Evolutionary conservation across 1,140 invertebrate species (phyloP).

Genomic region (Venturia canescens): DNA sequence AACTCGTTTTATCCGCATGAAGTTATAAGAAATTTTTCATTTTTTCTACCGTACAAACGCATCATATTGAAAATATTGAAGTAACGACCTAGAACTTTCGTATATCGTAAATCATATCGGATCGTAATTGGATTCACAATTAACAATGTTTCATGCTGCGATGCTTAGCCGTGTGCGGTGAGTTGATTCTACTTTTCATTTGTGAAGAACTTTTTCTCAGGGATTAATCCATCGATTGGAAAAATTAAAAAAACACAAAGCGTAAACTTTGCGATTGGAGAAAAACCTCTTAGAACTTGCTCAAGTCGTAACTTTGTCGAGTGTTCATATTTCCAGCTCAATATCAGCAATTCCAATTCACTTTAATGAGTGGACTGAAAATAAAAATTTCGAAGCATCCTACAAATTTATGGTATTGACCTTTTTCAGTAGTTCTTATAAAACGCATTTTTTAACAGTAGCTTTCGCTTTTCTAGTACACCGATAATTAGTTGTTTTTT

Average conservation of each 20-base stretch:
- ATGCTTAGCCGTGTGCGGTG: slow-evolving; percentile 73
- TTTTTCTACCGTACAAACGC: slow-evolving; percentile 3
- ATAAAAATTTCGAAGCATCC: no score
- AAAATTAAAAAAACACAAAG: background rate
- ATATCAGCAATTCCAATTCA: no score
- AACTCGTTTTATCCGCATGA: slow-evolving; percentile 42
- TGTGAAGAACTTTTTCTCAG: background rate
- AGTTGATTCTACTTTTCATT: slow-evolving; percentile 54
- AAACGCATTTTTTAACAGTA: no score
- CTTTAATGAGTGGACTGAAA: no score
- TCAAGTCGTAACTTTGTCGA: no score
- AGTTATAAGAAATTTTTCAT: slow-evolving; percentile 30
- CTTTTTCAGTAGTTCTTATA: no score
- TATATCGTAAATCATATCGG: slow-evolving; percentile 49
- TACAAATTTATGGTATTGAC: no score
- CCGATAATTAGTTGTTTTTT: no score
- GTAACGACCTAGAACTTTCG: slow-evolving; percentile 30
- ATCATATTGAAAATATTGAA: slow-evolving; percentile 11
- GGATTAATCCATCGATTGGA: background rate
- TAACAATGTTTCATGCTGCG: slow-evolving; percentile 75
- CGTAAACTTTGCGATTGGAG: no score
- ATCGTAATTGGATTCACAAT: slow-evolving; percentile 71
- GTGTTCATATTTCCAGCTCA: no score
- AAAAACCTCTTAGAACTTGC: no score
- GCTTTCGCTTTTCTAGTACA: no score